These are phyloP conservation scores for Acanthosepion pharaonis DNA, from an alignment of 2,888 invertebrate genomes.

Conservation along the genomic window DNA sequence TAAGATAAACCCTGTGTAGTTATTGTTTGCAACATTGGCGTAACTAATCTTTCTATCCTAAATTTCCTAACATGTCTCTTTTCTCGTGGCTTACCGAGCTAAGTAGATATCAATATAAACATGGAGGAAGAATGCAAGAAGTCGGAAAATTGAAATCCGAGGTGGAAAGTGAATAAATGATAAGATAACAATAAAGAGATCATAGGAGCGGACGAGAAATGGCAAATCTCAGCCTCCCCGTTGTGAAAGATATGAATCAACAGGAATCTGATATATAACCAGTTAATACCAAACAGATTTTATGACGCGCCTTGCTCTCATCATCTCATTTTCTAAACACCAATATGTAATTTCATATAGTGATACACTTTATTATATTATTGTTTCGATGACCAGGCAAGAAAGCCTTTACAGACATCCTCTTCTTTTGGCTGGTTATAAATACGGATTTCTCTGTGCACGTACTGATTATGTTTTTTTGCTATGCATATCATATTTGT, in stretches of 20 bases:
- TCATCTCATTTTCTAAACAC: neutral
- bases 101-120: neutral
- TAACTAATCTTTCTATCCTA: too few species aligned
- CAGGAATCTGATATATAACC: neutral
- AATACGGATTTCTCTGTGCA: too few species aligned
- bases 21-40: too few species aligned
- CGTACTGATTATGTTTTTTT: neutral
- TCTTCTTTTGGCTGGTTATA: neutral
- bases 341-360: too few species aligned
- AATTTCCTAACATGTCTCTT: too few species aligned
- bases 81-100: too few species aligned
- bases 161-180: neutral
- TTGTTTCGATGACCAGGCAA: neutral
- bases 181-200: neutral
- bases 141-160: neutral
- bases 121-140: neutral
- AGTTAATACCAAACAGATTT: neutral
- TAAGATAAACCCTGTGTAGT: too few species aligned
- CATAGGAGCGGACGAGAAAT: neutral
- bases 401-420: neutral
- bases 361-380: neutral
- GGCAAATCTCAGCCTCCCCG: neutral
- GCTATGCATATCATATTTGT: neutral
- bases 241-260: neutral
- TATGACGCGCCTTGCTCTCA: neutral